phyloP scores from a whole-genome alignment of 2,113 vertebrate genomes.

The Dicaeum eximium region DNA sequence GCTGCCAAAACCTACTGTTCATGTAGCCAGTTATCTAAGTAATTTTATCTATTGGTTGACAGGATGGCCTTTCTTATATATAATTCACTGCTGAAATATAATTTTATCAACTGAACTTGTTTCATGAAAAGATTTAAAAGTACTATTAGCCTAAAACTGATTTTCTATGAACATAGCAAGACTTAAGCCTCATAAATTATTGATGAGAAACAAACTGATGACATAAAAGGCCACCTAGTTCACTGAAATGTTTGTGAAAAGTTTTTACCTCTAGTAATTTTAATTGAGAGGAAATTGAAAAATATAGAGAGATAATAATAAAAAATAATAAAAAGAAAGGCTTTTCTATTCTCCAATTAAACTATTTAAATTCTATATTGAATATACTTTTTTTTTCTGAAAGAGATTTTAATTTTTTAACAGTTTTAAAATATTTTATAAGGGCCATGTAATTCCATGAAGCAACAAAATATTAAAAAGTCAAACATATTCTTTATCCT shows the following conservation, averaged over 20 bases:
- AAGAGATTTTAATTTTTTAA: not conserved
- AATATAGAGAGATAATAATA: not conserved
- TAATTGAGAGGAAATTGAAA: not conserved
- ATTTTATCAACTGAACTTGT: not conserved
- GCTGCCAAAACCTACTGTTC: not conserved
- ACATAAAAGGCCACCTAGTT: not conserved
- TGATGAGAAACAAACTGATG: not conserved
- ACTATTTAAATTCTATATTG: not conserved
- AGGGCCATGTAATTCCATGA: not conserved
- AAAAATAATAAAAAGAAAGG: not conserved
- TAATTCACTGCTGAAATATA: not conserved
- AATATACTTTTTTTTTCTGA: not conserved
- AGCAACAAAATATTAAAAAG: not conserved
- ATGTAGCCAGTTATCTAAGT: not conserved
- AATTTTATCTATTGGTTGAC: not conserved
- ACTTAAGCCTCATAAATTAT: not conserved
- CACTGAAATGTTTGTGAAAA: not conserved
- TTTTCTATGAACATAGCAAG: not conserved
- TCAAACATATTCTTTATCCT: not conserved
- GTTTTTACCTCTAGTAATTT: not conserved
- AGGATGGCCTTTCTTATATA: not conserved
- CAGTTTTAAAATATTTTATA: not conserved
- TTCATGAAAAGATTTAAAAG: not conserved
- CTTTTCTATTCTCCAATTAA: not conserved
- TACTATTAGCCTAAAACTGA: not conserved